Evolutionary conservation across 2,797 vertebrate genomes (phyloP).

Genomic region (Cyprinodon diabolis): DNA sequence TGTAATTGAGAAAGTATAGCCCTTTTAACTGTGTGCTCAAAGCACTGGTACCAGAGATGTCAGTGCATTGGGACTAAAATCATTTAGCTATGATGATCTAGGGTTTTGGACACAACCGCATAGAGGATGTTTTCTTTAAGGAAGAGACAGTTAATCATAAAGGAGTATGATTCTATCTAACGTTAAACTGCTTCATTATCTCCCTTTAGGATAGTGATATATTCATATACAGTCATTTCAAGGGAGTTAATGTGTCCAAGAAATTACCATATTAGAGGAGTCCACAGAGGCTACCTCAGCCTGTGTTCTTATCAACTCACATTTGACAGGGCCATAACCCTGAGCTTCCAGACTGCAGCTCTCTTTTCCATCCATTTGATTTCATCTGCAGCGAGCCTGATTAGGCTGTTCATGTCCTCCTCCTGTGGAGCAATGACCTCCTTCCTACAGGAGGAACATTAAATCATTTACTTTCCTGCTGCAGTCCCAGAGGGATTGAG

Average conservation of each 20-base stretch:
- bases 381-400: constrained; percentile 26
- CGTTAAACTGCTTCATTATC: neutral
- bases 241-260: neutral
- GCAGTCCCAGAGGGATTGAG: neutral
- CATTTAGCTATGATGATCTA: no score
- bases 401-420: constrained; percentile 19
- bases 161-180: no score
- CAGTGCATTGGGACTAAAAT: no score
- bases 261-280: neutral
- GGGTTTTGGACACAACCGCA: no score
- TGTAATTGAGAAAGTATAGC: no score
- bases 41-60: no score
- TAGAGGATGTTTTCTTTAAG: no score
- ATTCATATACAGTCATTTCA: neutral
- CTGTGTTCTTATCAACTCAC: constrained; percentile 17
- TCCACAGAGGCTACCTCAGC: neutral
- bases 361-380: constrained; percentile 26
- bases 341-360: constrained; percentile 12
- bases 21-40: no score
- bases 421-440: constrained; percentile 17
- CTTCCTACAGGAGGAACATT: constrained; percentile 20
- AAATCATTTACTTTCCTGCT: constrained; percentile 3
- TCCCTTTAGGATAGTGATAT: neutral
- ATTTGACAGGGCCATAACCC: constrained; percentile 12
- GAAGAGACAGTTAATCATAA: no score